Evolutionary conservation across 2,888 invertebrate species (phyloP), one percentile per base, ranked within the genome.

Genomic region (Cheilosia soror): DNA sequence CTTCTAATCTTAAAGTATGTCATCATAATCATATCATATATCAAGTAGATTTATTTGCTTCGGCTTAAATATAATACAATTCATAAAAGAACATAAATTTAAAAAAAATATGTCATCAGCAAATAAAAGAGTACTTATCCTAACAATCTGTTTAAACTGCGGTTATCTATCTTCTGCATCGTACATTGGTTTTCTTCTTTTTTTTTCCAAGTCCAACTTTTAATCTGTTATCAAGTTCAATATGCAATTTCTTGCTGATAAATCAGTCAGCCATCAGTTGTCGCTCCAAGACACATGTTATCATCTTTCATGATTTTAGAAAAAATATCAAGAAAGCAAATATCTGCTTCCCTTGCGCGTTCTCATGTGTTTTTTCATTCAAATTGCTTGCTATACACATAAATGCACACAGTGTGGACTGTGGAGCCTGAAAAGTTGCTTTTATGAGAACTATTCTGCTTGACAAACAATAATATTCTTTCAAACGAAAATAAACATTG

Each of bases 401-500:
- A 60, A n/a, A n/a, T 29, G 31, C 42, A 31, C n/a, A 42, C 6
- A 40, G 2, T 31, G n/a, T 49, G 51, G 20, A 40, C n/a, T 27
- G 5, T 9, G 0, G 33, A 25, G 11, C 27, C 37, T n/a, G n/a
- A 6, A 40, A 40, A 29, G 13, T 44, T 53, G 42, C 53, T 53
- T 25, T 37, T 44, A 53, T 63, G 55, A 27, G 31, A 58, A 65
- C 20, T 51, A 68, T 73, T 83, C 44, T 29, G 63, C 62, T 57
- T 73, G 44, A 31, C 44, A 73, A 73, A 78, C 73, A 73, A 55
- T 73, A 73, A 55, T 73, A 62, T 55, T 42, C 13, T 3, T 60
- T 25, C 9, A 33, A 51, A n/a, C 20, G 11, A 60, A 71, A 29
- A n/a, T 57, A 63, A 81, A 63, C 65, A 66, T 57, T 42, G 42